Conservation (phyloP, 2,888 invertebrate genomes). For the Lycia hirtaria region DNA sequence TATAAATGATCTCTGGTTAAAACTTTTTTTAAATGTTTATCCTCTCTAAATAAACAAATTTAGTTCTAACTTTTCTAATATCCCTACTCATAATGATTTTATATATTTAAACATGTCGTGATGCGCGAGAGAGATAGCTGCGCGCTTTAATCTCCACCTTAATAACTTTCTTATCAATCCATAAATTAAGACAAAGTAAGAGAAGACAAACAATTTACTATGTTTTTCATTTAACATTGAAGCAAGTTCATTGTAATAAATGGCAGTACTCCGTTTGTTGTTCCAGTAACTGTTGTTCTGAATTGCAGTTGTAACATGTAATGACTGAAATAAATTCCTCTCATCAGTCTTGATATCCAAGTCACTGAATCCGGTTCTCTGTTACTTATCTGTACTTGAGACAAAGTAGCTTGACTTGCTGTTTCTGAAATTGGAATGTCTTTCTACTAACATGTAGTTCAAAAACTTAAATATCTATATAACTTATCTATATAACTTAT, state of each 20-base stretch:
- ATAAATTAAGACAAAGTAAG: background rate
- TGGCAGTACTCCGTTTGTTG: slow-evolving; percentile 7
- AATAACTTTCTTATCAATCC: slow-evolving; percentile 27
- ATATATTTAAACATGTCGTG: too few relatives aligned
- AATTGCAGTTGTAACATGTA: slow-evolving; percentile 7
- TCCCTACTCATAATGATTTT: too few relatives aligned
- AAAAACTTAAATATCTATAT: too few relatives aligned
- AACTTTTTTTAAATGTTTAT: too few relatives aligned
- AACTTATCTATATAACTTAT: too few relatives aligned
- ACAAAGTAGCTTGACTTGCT: background rate
- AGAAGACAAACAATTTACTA: background rate
- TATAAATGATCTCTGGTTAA: too few relatives aligned
- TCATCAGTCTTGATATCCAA: background rate
- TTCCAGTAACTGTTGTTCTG: slow-evolving; percentile 2
- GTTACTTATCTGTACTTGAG: background rate
- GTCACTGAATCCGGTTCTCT: background rate
- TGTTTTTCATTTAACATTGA: background rate
- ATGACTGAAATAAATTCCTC: slow-evolving; percentile 5
- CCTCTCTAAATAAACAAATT: too few relatives aligned
- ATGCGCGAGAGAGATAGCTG: too few relatives aligned
- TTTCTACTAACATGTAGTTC: background rate
- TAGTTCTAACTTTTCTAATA: too few relatives aligned
- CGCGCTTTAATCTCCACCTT: too few relatives aligned
- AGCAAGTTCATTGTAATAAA: background rate
- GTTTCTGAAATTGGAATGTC: background rate